These are phyloP conservation scores for Callipepla californica DNA, from an alignment of 2,113 vertebrate genomes.

Conservation along the genomic window DNA sequence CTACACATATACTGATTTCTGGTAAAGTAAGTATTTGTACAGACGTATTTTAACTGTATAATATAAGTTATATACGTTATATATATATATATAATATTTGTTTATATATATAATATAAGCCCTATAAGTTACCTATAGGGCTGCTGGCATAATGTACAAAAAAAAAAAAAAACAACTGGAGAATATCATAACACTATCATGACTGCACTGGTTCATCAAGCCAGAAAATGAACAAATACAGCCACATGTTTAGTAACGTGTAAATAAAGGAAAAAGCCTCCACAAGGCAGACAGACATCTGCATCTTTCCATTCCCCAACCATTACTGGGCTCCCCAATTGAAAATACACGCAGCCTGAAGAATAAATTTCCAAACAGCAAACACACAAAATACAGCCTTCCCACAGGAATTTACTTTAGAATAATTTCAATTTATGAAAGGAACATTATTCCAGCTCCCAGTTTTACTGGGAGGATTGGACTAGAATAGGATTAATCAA, in stretches of 20 bases:
- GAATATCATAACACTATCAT: background rate
- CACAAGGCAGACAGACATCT: background rate
- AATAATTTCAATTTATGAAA: background rate
- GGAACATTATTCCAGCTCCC: background rate
- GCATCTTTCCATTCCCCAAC: background rate
- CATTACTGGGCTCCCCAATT: background rate
- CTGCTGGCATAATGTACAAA: background rate
- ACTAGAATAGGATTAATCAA: background rate
- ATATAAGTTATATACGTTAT: too few species aligned
- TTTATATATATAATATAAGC: too few species aligned
- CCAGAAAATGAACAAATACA: background rate
- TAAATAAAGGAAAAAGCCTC: background rate
- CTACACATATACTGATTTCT: background rate
- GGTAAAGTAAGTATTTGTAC: rapidly evolving
- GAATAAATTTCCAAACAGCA: background rate
- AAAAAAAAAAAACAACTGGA: background rate
- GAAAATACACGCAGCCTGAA: background rate
- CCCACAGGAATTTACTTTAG: background rate
- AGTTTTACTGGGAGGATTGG: background rate
- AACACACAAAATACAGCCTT: background rate
- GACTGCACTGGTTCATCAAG: background rate
- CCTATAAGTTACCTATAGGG: background rate
- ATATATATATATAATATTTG: too few species aligned
- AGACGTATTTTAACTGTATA: background rate
- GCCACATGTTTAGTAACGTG: background rate